Conservation (phyloP, 2,888 invertebrate genomes). For the Dioctria linearis region DNA sequence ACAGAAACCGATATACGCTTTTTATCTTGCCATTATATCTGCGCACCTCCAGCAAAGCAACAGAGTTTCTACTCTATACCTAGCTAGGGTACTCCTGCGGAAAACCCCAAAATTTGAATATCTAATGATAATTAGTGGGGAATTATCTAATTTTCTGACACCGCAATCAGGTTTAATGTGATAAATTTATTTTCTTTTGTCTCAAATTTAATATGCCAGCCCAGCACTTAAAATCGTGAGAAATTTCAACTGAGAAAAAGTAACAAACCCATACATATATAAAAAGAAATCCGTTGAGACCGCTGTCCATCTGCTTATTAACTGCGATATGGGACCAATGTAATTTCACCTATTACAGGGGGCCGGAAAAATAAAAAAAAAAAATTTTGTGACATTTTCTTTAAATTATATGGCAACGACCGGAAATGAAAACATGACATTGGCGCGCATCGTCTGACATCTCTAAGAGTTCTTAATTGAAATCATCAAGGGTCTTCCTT, state of each 20-base stretch:
- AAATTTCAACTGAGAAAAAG: background rate
- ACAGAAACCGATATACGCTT: too few species aligned
- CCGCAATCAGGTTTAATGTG: conserved; percentile 30
- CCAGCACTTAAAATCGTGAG: conserved; percentile 38
- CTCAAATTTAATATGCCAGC: conserved; percentile 24
- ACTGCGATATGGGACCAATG: conserved; percentile 4
- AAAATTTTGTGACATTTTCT: conserved; percentile 36
- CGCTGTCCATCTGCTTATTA: conserved; percentile 32
- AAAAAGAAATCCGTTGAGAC: background rate
- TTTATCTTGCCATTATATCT: too few species aligned
- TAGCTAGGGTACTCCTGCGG: too few species aligned
- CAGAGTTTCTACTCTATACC: too few species aligned
- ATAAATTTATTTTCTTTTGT: conserved; percentile 44
- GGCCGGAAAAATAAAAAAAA: background rate
- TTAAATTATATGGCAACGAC: conserved; percentile 26
- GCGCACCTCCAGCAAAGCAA: too few species aligned
- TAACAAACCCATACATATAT: background rate
- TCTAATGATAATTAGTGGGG: too few species aligned
- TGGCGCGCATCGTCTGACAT: background rate
- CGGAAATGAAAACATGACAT: conserved; percentile 38
- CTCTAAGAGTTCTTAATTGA: conserved; percentile 46
- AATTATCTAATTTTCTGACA: too few species aligned
- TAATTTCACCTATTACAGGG: conserved; percentile 44
- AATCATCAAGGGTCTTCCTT: conserved; percentile 1
- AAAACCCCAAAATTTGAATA: too few species aligned